Base-by-base conservation (phyloP, 2,113 vertebrate genomes). In the Amazona vittata region DNA sequence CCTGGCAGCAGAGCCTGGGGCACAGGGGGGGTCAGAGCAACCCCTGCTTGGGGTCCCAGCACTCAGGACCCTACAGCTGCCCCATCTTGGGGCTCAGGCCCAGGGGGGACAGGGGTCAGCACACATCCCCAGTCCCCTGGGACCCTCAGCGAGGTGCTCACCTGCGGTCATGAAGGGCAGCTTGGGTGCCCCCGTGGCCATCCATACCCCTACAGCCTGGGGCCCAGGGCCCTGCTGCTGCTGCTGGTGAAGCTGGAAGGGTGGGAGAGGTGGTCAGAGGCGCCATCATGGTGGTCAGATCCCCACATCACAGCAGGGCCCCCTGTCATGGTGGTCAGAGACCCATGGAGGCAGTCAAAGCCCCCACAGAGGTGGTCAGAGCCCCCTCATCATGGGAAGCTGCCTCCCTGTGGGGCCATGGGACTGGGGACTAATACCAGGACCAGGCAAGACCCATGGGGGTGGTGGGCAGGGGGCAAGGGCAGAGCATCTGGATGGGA, bases 101-200 rank as follows among this genome's bases (percentile, higher is more conserved):
- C 97, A 97, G 6, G 98, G 94, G 97, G 98, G 98, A 98, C 98
- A 98, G 98, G 8, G 98, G 97, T 78, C 99, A 98, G 97, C 26
- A 98, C 96, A 4, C 98, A 96, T 76, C 98, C 98, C 2, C 13
- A 4, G 31, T 31, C 41, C 59, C 41, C 29, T 0, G 8, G 24
- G 44, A 21, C 69, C 21, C 13, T 24, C 3, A 7, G 4, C 1
- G 0, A 1, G 3, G 46, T 12, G 35, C 93, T 90, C 80, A 96
- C 95, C 95, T 74, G 87, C 3, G 3, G 83, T 94, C 70, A 93
- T 11, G 0, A 60, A 15, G 44, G 87, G 70, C 0, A 5, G 65
- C 46, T 46, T 85, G 44, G 87, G 75, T 33, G 46, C 28, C 39
- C 47, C 91, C 0, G 24, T 3, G 12, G 57, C 1, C 74, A 9